Evolutionary conservation across 2,888 invertebrate genomes (phyloP).

Genomic region (Microplitis deprimator): DNA sequence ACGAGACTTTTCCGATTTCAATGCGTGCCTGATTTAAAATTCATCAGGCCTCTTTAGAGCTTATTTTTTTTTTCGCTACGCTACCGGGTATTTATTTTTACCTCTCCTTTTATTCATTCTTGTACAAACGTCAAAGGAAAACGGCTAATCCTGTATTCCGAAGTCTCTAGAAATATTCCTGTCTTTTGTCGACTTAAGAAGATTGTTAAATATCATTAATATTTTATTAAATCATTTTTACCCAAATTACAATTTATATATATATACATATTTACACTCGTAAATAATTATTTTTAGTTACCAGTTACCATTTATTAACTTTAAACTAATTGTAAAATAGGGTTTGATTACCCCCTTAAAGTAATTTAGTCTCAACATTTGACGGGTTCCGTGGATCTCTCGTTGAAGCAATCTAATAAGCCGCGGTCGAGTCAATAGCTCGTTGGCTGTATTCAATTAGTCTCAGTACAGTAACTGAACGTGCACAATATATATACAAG

Average conservation of each 20-base stretch:
- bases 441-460: slow-evolving; percentile 45
- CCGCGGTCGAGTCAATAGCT: slow-evolving; percentile 39
- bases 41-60: slow-evolving; percentile 71
- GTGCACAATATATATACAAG: not conserved
- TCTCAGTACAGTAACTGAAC: not conserved
- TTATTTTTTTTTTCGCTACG: slow-evolving; percentile 68
- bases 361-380: not conserved
- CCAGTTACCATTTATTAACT: slow-evolving; percentile 6
- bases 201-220: slow-evolving; percentile 17
- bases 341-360: not conserved
- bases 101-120: slow-evolving; percentile 28
- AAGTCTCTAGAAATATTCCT: not conserved
- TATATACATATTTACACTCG: not conserved
- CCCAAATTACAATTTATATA: no score
- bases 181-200: slow-evolving; percentile 5
- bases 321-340: not conserved
- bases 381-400: slow-evolving; percentile 6
- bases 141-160: slow-evolving; percentile 12
- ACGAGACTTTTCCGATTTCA: slow-evolving; percentile 68
- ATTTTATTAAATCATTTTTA: slow-evolving; percentile 25
- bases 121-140: slow-evolving; percentile 7
- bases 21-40: slow-evolving; percentile 70
- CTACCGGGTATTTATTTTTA: slow-evolving; percentile 69
- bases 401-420: slow-evolving; percentile 39
- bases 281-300: slow-evolving; percentile 36